Evolutionary conservation across 1,140 invertebrate species (phyloP).

Genomic region (Drosophila truncata): DNA sequence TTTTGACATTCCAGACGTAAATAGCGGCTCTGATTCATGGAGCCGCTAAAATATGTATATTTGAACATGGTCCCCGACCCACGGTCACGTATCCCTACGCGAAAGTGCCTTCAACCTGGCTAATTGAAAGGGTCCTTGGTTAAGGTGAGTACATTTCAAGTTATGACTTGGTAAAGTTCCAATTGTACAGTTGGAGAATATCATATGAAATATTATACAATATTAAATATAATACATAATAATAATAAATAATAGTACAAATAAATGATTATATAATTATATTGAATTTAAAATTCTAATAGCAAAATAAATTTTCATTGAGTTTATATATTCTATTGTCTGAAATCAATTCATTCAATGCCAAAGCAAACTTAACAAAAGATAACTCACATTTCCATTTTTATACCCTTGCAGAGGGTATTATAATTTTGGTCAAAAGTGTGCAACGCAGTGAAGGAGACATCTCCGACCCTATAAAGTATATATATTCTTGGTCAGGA

Average conservation of each 20-base stretch:
- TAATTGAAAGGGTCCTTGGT: constrained; percentile 11
- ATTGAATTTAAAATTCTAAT: background rate
- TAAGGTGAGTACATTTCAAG: constrained; percentile 43
- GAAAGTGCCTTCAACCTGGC: background rate
- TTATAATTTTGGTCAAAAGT: too few relatives aligned
- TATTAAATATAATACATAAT: background rate
- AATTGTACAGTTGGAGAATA: background rate
- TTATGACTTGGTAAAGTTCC: background rate
- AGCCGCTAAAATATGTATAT: constrained; percentile 25
- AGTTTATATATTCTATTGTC: background rate
- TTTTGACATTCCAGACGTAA: constrained; percentile 75
- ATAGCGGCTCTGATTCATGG: constrained; percentile 70
- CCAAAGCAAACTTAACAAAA: background rate
- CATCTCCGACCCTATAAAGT: too few relatives aligned
- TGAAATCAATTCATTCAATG: background rate
- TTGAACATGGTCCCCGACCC: constrained; percentile 20
- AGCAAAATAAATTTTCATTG: background rate
- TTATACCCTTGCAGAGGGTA: too few relatives aligned
- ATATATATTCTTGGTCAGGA: too few relatives aligned
- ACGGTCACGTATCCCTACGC: constrained; percentile 10
- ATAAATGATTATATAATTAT: background rate
- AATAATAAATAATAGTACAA: rapidly evolving
- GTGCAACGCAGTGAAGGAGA: too few relatives aligned
- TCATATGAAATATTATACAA: background rate
- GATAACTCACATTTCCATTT: background rate